Evolutionary conservation across 1,140 invertebrate species (phyloP), one percentile per base, ranked within the genome.

Genomic region (Pseudomyrmex dendroicus): DNA sequence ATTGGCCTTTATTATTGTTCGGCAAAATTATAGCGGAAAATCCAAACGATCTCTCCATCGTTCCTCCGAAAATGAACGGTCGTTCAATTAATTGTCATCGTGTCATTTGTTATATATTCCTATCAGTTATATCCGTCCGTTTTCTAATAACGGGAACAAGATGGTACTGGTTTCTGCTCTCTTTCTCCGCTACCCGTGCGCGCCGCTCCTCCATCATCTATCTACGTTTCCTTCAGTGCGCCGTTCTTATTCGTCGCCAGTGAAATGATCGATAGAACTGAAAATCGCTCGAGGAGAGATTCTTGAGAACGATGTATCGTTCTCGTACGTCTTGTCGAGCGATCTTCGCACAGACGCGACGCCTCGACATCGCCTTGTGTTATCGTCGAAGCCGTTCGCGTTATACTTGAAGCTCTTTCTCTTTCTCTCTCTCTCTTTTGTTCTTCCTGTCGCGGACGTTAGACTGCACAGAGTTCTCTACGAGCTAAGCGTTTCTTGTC

Each of bases 401-500:
- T 80, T 80, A 72, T 72, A 72, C 66, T n/a, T 48, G 54, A 12
- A 66, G 17, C 35, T 56, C 63, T 13, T 10, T 0, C 44, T 56
- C 15, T 50, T 22, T 48, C 17, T 56, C 61, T 35, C 72, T 62
- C 63, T 61, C 25, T 48, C 57, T 20, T 17, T 3, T 61, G 66
- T 57, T 52, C 50, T 48, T 35, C 35, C 35, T 35, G 35, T 35
- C 59, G 64, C 44, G 72, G 56, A 57, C 54, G 73, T 82, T 76
- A 54, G 54, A 57, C 44, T 52, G 20, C 44, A 73, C 46, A 56
- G 15, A 61, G 46, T 52, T 64, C 73, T 77, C 35, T 48, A 15
- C 48, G 48, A 82, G 83, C 44, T 68, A 73, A 78, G 35, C 72
- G 83, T 57, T 78, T 78, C 86, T 88, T 88, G 86, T 85, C 73